phyloP scores from a whole-genome alignment of 1,140 invertebrate species.

The Sycobia sp. region DNA sequence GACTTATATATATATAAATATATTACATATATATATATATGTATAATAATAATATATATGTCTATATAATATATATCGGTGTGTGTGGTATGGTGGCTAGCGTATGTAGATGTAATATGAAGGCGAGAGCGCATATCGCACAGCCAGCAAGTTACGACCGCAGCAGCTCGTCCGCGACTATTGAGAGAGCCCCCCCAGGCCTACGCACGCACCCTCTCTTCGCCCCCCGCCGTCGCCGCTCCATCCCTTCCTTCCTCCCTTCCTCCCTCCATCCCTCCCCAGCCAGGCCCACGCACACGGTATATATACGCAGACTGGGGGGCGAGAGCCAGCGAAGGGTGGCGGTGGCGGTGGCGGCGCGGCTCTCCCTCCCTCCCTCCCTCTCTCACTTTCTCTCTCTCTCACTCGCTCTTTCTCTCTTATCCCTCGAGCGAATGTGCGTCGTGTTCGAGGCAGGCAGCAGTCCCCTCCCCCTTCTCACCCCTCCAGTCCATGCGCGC shows the following conservation, averaged over 20 bases:
- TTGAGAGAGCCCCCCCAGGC: constrained; percentile 60
- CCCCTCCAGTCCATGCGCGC: constrained; percentile 1
- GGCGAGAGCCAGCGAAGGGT: neutral
- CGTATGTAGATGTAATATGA: too few relatives aligned
- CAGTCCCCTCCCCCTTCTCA: neutral
- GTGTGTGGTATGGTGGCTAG: too few relatives aligned
- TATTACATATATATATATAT: too few relatives aligned
- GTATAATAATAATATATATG: too few relatives aligned
- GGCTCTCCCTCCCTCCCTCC: constrained; percentile 14
- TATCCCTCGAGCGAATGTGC: constrained; percentile 31
- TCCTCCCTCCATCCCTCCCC: neutral
- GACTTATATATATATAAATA: too few relatives aligned
- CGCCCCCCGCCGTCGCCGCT: constrained; percentile 33
- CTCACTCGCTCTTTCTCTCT: too few relatives aligned
- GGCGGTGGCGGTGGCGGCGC: neutral
- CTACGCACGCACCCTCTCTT: constrained; percentile 47
- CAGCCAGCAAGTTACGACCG: constrained; percentile 55
- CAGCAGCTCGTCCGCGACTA: constrained; percentile 62
- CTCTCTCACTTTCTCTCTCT: constrained; percentile 16
- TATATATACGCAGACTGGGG: too few relatives aligned
- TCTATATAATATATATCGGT: too few relatives aligned
- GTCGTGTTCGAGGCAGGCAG: neutral
- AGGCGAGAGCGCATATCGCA: constrained; percentile 41
- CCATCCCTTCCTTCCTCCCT: neutral
- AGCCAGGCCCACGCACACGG: neutral